phyloP scores from a whole-genome alignment of 2,113 vertebrate species.

The Macrotus californicus region DNA sequence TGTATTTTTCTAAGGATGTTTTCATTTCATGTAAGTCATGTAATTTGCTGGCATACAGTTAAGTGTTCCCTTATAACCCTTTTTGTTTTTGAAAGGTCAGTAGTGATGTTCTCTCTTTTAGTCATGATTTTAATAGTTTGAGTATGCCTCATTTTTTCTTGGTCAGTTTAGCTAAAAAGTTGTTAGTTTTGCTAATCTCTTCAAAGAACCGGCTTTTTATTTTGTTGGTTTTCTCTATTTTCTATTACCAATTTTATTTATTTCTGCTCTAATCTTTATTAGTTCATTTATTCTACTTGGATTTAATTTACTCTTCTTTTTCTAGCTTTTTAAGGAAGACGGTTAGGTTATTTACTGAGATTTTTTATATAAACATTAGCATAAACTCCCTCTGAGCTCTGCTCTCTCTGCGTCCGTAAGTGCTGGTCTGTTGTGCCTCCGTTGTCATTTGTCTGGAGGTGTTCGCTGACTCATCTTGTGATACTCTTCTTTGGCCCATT shows the following conservation, averaged over 20 bases:
- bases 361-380: neutral
- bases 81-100: neutral
- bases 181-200: neutral
- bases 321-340: neutral
- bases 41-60: neutral
- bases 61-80: neutral
- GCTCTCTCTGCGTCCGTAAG: neutral
- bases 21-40: neutral
- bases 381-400: neutral
- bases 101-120: neutral
- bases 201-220: neutral
- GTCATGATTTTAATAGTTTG: neutral
- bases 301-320: neutral
- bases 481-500: too few relatives aligned
- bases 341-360: neutral
- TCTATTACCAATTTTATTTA: neutral
- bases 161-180: neutral
- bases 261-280: neutral
- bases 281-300: neutral
- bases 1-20: neutral
- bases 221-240: neutral
- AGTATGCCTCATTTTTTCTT: neutral
- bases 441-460: neutral
- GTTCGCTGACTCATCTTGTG: neutral
- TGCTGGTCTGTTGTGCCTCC: neutral